Conservation (phyloP, 2,113 vertebrate genomes). For the Catharus bicknelli region DNA sequence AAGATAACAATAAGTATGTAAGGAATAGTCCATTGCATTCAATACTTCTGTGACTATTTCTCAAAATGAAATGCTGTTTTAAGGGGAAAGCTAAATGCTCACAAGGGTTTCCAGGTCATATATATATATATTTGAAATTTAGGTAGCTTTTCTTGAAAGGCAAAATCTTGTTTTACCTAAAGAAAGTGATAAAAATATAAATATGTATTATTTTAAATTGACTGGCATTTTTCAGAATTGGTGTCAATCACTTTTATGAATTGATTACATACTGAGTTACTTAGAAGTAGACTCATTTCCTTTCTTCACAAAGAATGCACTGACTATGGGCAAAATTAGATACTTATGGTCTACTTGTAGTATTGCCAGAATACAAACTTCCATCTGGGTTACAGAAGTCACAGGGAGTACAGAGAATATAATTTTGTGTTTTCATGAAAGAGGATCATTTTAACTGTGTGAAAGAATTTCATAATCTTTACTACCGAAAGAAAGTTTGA, state of each 20-base stretch:
- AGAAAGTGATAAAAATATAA: neutral
- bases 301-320: slow-evolving; percentile 66
- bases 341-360: slow-evolving; percentile 35
- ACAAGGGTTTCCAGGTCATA: neutral
- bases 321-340: slow-evolving; percentile 49
- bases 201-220: neutral
- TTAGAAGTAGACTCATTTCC: slow-evolving; percentile 64
- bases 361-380: slow-evolving; percentile 23
- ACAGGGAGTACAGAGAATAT: neutral
- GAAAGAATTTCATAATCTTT: neutral
- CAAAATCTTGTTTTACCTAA: neutral
- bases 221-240: neutral
- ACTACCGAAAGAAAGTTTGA: neutral
- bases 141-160: neutral
- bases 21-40: neutral
- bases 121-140: neutral
- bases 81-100: neutral
- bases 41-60: neutral
- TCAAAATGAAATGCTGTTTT: neutral
- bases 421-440: neutral
- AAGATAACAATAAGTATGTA: neutral
- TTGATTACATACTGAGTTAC: neutral
- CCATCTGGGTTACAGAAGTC: slow-evolving; percentile 64
- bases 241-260: slow-evolving; percentile 13
- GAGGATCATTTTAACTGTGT: neutral